These are phyloP conservation scores for Entomyzon cyanotis DNA, from an alignment of 2,113 vertebrate species.

Conservation along the genomic window DNA sequence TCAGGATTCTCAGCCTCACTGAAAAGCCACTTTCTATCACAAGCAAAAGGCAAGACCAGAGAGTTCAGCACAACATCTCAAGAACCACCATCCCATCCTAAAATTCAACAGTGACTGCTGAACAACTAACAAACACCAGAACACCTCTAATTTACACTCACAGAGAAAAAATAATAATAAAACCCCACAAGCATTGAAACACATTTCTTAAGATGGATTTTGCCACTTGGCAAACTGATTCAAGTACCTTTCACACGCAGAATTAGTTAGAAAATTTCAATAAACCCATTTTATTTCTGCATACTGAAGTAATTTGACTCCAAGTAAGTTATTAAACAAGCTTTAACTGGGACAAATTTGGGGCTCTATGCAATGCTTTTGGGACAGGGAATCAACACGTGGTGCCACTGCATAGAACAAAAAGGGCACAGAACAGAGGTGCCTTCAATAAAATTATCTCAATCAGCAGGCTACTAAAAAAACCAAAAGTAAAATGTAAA, in stretches of 20 bases:
- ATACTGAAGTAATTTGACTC: background rate
- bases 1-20: background rate
- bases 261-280: conserved; percentile 1
- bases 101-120: background rate
- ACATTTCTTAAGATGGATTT: background rate
- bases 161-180: background rate
- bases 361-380: background rate
- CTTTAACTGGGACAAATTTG: conserved; percentile 1
- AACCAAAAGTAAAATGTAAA: background rate
- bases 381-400: background rate
- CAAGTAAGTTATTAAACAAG: background rate
- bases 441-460: background rate
- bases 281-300: background rate
- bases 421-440: background rate
- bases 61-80: background rate
- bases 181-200: background rate
- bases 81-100: background rate
- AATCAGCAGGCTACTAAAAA: background rate
- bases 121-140: background rate
- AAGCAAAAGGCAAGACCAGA: background rate
- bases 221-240: background rate
- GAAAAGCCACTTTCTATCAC: background rate
- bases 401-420: background rate
- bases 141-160: background rate
- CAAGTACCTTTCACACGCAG: background rate